A percentile compares a stretch with the other conserved stretches of the same genome.
Evolutionary conservation across 2,113 vertebrate genomes (phyloP).

Genomic region (Phaethornis superciliosus): DNA sequence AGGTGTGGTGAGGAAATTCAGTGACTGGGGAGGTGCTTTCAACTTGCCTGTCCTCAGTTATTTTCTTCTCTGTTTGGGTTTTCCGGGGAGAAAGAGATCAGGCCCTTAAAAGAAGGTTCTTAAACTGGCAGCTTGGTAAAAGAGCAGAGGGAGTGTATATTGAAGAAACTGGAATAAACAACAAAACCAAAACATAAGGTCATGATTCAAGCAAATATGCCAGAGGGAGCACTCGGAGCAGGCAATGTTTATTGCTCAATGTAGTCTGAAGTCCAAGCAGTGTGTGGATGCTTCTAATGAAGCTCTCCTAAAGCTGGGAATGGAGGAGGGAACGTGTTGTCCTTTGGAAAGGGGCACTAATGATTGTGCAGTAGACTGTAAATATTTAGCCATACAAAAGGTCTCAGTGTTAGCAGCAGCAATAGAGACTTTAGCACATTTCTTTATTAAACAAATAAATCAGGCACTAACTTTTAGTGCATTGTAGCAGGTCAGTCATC

Average conservation of each 20-base stretch:
- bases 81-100: background rate
- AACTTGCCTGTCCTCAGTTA: background rate
- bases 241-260: background rate
- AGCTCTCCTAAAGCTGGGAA: background rate
- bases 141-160: background rate
- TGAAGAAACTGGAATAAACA: slow-evolving; percentile 32
- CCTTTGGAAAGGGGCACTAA: background rate
- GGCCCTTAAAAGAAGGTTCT: background rate
- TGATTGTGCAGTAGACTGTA: background rate
- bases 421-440: background rate
- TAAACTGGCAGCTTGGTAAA: background rate
- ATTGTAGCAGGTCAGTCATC: background rate
- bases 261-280: background rate
- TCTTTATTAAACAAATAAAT: background rate
- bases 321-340: background rate
- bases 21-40: background rate
- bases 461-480: background rate
- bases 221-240: background rate
- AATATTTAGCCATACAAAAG: background rate
- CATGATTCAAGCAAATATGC: background rate
- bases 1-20: background rate
- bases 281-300: background rate
- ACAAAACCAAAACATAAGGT: slow-evolving; percentile 45
- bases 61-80: background rate
- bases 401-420: background rate